A percentile compares a stretch with the other conserved stretches of the same genome.
Conservation (phyloP, 1,140 invertebrate species). For the Lepidostoma basale region DNA sequence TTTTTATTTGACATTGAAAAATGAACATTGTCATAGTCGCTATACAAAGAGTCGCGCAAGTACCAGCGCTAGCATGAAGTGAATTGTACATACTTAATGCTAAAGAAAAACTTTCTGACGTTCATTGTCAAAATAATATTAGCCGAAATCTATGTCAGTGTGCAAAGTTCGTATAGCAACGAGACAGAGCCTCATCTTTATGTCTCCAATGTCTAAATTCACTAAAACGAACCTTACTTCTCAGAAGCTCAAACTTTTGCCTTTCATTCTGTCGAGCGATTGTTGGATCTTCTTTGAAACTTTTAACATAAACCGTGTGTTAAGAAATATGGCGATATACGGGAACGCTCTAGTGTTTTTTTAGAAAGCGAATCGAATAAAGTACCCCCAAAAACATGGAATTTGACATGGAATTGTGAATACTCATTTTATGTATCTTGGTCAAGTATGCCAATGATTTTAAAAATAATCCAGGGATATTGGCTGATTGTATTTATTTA, state of each 20-base stretch:
- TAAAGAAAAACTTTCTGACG: too few species aligned
- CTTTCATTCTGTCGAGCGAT: not conserved
- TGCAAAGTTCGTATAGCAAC: too few species aligned
- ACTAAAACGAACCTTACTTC: slow-evolving; percentile 6
- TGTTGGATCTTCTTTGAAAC: not conserved
- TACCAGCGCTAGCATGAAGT: too few species aligned
- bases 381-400: not conserved
- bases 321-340: not conserved
- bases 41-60: too few species aligned
- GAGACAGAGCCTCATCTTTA: too few species aligned
- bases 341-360: too few species aligned
- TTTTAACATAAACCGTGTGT: not conserved
- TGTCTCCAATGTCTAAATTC: not conserved
- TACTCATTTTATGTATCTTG: not conserved
- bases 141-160: too few species aligned
- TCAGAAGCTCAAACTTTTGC: not conserved
- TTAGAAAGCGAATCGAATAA: not conserved
- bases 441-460: not conserved
- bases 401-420: not conserved
- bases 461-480: not conserved
- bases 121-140: too few species aligned
- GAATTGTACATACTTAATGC: too few species aligned
- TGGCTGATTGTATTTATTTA: not conserved
- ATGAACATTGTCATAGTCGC: too few species aligned
- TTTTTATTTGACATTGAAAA: too few species aligned